These are phyloP conservation scores for Tanypteryx hageni DNA, from an alignment of 2,888 invertebrate genomes.

Conservation along the genomic window DNA sequence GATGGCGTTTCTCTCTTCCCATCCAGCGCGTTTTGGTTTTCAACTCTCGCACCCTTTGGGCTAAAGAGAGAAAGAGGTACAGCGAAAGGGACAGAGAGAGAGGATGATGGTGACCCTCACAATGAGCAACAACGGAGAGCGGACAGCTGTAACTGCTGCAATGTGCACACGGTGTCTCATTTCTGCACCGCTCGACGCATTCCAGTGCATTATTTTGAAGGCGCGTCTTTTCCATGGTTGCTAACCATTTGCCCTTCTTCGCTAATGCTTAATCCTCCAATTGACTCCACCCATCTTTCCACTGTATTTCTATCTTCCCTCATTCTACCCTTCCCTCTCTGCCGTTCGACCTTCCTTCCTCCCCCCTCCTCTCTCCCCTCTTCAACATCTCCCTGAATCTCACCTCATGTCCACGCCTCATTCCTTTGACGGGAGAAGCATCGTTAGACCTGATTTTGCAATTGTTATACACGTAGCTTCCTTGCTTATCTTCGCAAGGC, in stretches of 20 bases:
- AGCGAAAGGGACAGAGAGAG: too few species aligned
- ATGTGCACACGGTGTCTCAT: neutral
- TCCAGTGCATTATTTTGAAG: neutral
- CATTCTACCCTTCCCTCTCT: neutral
- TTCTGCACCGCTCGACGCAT: constrained; percentile 12
- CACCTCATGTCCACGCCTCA: neutral
- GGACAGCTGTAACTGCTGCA: constrained; percentile 21
- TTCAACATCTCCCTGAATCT: neutral
- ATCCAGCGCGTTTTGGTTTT: constrained; percentile 6
- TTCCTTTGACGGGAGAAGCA: neutral
- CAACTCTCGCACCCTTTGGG: neutral
- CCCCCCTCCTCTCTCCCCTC: neutral
- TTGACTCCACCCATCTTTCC: neutral
- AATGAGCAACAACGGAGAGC: neutral
- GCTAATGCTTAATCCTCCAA: neutral
- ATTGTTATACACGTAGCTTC: neutral
- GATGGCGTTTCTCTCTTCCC: neutral
- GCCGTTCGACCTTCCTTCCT: neutral
- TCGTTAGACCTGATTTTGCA: neutral
- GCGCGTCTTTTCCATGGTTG: neutral
- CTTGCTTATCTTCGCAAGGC: too few species aligned
- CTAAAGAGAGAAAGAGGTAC: neutral
- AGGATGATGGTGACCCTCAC: neutral
- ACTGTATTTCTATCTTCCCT: neutral
- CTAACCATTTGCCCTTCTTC: neutral